Conservation (phyloP, 2,888 invertebrate species). For the Patella pellucida region DNA sequence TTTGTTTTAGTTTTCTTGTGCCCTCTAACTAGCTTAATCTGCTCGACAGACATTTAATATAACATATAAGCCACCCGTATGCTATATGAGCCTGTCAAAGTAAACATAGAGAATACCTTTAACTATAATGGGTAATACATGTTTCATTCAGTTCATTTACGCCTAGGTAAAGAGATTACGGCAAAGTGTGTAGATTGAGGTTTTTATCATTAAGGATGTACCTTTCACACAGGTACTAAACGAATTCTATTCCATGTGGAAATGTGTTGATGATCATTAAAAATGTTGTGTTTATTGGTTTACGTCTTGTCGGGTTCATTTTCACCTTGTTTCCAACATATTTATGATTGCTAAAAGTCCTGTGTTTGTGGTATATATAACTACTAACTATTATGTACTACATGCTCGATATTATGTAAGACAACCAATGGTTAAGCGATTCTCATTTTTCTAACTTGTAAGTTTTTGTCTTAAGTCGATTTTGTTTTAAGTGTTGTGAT, state of each 20-base stretch:
- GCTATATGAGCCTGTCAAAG: too few species aligned
- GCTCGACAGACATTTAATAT: neutral
- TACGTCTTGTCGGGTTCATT: neutral
- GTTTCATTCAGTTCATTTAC: too few species aligned
- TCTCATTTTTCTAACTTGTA: too few species aligned
- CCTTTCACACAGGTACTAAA: neutral
- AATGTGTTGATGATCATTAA: constrained; percentile 5
- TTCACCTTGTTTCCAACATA: constrained; percentile 6
- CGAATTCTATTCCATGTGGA: neutral
- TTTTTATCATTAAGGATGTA: neutral
- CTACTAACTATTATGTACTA: constrained; percentile 9
- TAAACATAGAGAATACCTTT: too few species aligned
- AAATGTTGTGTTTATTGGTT: constrained; percentile 7
- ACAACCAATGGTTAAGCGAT: neutral
- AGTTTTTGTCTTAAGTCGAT: too few species aligned
- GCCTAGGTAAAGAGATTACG: too few species aligned
- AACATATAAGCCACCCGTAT: too few species aligned
- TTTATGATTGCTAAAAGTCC: constrained; percentile 5
- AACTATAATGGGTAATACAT: too few species aligned
- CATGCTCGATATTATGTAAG: neutral
- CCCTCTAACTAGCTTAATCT: constrained; percentile 5
- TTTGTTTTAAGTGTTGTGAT: constrained; percentile 4
- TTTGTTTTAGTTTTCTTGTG: constrained; percentile 1
- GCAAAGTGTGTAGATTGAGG: too few species aligned
- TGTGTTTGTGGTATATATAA: neutral